Conservation (phyloP, 2,797 vertebrate genomes). For the Oreonectes daqikongensis region DNA sequence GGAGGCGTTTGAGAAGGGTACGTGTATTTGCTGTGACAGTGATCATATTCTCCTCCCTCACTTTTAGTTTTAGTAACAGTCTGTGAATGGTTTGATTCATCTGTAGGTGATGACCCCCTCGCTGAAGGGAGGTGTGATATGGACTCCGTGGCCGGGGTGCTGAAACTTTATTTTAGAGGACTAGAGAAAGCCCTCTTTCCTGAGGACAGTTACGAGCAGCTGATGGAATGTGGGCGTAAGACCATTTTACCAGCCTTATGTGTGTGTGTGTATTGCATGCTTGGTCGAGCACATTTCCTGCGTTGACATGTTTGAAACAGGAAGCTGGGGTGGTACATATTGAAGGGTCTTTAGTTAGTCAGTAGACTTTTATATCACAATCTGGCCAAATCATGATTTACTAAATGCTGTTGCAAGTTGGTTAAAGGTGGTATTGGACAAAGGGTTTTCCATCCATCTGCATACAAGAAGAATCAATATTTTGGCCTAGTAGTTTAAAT, state of each 20-base stretch:
- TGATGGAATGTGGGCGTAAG: conserved; percentile 80
- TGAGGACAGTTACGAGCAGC: conserved; percentile 73
- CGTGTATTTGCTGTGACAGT: background rate
- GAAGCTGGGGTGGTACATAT: background rate
- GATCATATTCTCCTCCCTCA: background rate
- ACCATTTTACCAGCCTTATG: background rate
- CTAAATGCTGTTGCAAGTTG: background rate
- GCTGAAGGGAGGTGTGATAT: conserved; percentile 74
- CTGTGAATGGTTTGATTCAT: conserved; percentile 28
- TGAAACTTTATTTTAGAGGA: conserved; percentile 88
- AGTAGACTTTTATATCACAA: background rate
- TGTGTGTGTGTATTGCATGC: background rate
- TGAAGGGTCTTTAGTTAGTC: background rate
- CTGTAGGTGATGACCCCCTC: conserved; percentile 84
- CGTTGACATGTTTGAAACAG: background rate
- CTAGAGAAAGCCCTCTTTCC: conserved; percentile 84
- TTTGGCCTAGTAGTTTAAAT: no score
- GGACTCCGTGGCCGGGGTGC: conserved; percentile 86
- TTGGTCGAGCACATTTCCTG: background rate
- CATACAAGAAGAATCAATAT: no score
- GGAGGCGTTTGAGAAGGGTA: conserved; percentile 87
- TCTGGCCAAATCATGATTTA: background rate
- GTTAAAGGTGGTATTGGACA: background rate
- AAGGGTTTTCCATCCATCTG: background rate
- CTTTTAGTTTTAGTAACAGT: conserved; percentile 63